phyloP scores from a whole-genome alignment of 2,888 invertebrate genomes.

The Troglohyphantes excavatus region DNA sequence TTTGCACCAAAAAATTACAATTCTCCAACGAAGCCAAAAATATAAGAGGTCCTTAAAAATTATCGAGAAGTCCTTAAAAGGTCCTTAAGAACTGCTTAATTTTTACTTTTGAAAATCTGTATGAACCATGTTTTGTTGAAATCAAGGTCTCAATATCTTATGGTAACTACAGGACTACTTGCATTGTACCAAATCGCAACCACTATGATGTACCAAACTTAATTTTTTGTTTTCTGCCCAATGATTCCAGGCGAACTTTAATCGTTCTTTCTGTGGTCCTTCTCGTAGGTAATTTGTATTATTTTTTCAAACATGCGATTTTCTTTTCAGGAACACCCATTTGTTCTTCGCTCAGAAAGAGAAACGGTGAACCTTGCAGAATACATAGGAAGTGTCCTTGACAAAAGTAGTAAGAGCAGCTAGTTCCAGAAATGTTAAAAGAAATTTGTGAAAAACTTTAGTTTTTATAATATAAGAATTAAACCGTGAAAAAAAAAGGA shows the following conservation, averaged over 20 bases:
- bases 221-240: conserved; percentile 17
- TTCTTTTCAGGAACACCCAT: conserved; percentile 86
- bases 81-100: too few relatives aligned
- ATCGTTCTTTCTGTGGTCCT: neutral
- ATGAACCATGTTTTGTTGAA: too few relatives aligned
- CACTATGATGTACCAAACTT: neutral
- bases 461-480: conserved; percentile 69
- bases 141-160: too few relatives aligned
- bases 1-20: too few relatives aligned
- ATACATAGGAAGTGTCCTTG: conserved; percentile 76
- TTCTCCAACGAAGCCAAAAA: too few relatives aligned
- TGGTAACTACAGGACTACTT: too few relatives aligned
- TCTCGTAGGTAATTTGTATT: too few relatives aligned
- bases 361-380: conserved; percentile 77
- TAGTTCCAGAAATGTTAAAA: conserved; percentile 57
- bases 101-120: too few relatives aligned
- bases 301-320: neutral
- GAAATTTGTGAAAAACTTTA: conserved; percentile 62
- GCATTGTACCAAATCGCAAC: neutral
- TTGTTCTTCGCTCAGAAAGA: conserved; percentile 83
- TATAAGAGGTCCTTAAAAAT: too few relatives aligned
- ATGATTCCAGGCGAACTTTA: too few relatives aligned
- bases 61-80: too few relatives aligned
- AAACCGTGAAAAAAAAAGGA: conserved; percentile 55
- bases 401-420: conserved; percentile 69